phyloP scores from a whole-genome alignment of 2,113 vertebrate genomes.

The Periophthalmodon schlosseri region DNA sequence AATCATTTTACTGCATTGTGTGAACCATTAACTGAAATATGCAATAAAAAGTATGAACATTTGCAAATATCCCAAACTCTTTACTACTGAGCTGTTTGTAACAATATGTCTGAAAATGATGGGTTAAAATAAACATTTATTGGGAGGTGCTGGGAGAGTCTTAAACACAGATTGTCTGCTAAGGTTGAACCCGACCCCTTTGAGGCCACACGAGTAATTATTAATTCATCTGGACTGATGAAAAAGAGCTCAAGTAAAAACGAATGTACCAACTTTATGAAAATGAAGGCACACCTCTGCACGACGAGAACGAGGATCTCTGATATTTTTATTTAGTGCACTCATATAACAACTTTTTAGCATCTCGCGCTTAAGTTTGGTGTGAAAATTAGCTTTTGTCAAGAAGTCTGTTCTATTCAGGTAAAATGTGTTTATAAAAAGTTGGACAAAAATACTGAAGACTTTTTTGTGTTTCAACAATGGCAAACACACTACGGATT shows the following conservation, averaged over 20 bases:
- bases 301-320: constrained; percentile 54
- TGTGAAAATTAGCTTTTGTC: background rate
- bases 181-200: constrained; percentile 46
- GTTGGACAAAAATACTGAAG: background rate
- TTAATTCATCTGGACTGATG: constrained; percentile 62
- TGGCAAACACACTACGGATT: background rate
- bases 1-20: background rate
- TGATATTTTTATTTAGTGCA: constrained; percentile 8
- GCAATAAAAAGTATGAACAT: background rate
- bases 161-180: constrained; percentile 25
- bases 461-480: background rate
- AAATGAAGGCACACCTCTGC: constrained; percentile 57
- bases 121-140: constrained; percentile 16
- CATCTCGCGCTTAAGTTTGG: background rate
- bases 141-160: constrained; percentile 33
- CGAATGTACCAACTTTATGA: constrained; percentile 62
- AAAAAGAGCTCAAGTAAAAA: constrained; percentile 67
- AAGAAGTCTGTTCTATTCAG: too few species aligned
- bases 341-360: constrained; percentile 21
- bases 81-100: too few species aligned
- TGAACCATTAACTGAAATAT: background rate
- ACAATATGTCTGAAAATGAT: background rate
- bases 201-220: constrained; percentile 23
- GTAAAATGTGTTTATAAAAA: background rate
- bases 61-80: background rate